Evolutionary conservation across 2,797 vertebrate species (phyloP), one percentile per base, ranked within the genome.

Genomic region (Bradypus variegatus): DNA sequence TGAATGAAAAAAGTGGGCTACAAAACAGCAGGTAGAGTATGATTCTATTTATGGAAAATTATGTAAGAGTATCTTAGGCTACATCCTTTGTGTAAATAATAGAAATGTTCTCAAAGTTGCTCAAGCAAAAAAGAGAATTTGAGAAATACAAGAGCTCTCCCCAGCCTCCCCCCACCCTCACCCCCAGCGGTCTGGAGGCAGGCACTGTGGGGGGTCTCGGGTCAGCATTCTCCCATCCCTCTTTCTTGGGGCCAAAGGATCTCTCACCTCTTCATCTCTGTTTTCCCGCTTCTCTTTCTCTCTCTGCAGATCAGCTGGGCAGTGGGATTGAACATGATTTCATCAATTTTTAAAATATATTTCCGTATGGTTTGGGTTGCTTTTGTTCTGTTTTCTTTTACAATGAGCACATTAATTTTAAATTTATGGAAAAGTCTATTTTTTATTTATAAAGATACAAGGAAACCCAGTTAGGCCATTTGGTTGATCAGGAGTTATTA

Each of bases 11-110:
- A 91, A 90, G 62, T 84, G 90, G 93, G 86, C 79, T 90, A 77
- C 87, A 23, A 62, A 91, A 72, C 92, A 94, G 89, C 94, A 94
- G 91, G 86, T 75, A 90, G 90, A 82, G 65, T 45, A 50, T n/a
- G 94, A 86, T 69, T 88, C 79, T 65, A 55, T 91, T 91, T 89
- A 87, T 13, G 45, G 82, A 93, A 84, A 86, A 85, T 70, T 83
- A 45, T 13, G 1, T 6, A 70, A 64, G 75, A 58, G 18, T 12
- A 41, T 48, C 83, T 77, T 78, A 21, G 36, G 75, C 33, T 31
- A 41, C 31, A 25, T 60, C 73, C 81, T 91, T 65, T 50, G 84
- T 80, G 62, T 77, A 77, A n/a, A 77, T 13, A 79, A 67, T 27
- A 77, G 76, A 41, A 73, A n/a, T 3, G 9, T 36, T 75, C 72